Evolutionary conservation across 2,113 vertebrate genomes (phyloP).

Genomic region (Dascyllus trimaculatus): DNA sequence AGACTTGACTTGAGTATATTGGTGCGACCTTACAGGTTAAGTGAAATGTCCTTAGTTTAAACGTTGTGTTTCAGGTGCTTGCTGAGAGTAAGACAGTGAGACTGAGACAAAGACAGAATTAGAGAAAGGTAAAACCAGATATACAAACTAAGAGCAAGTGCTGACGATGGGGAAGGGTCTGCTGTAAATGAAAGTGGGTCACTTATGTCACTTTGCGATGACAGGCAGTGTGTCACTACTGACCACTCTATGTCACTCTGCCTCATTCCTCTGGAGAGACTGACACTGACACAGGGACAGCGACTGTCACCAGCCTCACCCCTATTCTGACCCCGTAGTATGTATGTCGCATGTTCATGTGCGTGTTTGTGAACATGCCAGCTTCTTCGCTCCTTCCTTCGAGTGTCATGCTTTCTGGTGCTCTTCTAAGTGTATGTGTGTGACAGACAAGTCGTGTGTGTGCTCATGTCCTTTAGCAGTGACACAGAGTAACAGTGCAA

Average conservation of each 20-base stretch:
- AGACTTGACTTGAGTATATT: background rate
- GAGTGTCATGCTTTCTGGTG: constrained; percentile 43
- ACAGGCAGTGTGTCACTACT: constrained; percentile 70
- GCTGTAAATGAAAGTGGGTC: constrained; percentile 63
- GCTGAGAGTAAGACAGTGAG: background rate
- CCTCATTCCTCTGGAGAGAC: constrained; percentile 68
- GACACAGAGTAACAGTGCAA: constrained; percentile 52
- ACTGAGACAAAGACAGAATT: background rate
- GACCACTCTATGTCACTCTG: constrained; percentile 66
- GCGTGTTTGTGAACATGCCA: constrained; percentile 9
- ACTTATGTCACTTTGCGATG: constrained; percentile 72
- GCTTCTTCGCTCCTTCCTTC: constrained; percentile 48
- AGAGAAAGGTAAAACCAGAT: constrained; percentile 22
- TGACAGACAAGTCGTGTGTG: constrained; percentile 18
- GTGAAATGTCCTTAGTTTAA: background rate
- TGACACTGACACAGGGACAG: constrained; percentile 68
- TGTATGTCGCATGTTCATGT: background rate
- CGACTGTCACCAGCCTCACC: constrained; percentile 65
- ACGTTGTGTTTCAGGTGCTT: background rate
- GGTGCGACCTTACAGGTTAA: background rate
- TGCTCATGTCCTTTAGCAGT: constrained; percentile 46
- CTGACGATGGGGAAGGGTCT: constrained; percentile 13
- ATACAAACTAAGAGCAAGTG: constrained; percentile 13
- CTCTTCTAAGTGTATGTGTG: constrained; percentile 21
- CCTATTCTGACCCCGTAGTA: constrained; percentile 25